Conservation (phyloP, 35 echinoderm and acorn worm species). For the Acanthaster planci region DNA sequence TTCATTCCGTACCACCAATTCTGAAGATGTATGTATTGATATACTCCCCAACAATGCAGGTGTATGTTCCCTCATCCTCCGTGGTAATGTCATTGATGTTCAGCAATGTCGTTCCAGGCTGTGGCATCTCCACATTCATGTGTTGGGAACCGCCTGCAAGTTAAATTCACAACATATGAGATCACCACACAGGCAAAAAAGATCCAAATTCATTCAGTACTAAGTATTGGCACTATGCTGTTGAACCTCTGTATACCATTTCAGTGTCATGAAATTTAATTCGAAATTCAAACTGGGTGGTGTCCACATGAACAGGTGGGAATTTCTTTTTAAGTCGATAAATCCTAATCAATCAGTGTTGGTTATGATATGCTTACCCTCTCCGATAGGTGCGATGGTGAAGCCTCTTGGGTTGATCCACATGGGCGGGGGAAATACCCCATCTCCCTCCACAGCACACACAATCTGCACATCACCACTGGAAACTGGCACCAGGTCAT, state of each 20-base stretch:
- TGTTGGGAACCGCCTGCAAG: slow-evolving; percentile 28
- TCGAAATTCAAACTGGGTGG: no score
- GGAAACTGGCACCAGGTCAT: background rate
- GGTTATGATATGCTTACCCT: slow-evolving; percentile 31
- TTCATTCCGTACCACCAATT: no score
- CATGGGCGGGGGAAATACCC: slow-evolving; percentile 23
- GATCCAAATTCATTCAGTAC: no score
- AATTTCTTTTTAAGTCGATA: no score
- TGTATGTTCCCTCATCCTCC: slow-evolving; percentile 66
- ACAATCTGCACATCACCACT: slow-evolving; percentile 26
- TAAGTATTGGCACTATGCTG: no score
- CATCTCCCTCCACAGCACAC: slow-evolving; percentile 35
- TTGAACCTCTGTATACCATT: no score
- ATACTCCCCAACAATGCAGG: slow-evolving; percentile 51
- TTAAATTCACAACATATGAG: background rate
- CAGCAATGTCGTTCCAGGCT: slow-evolving; percentile 33
- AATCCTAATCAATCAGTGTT: no score
- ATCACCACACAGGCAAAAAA: no score
- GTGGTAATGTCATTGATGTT: slow-evolving; percentile 55
- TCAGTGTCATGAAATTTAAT: no score
- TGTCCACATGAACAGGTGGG: no score
- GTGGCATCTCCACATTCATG: slow-evolving; percentile 38
- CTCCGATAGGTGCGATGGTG: slow-evolving; percentile 28
- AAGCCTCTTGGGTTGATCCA: slow-evolving; percentile 39
- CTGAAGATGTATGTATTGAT: slow-evolving; percentile 51